Evolutionary conservation across 2,888 invertebrate species (phyloP), one percentile per base, ranked within the genome.

Genomic region (Pollenia amentaria): DNA sequence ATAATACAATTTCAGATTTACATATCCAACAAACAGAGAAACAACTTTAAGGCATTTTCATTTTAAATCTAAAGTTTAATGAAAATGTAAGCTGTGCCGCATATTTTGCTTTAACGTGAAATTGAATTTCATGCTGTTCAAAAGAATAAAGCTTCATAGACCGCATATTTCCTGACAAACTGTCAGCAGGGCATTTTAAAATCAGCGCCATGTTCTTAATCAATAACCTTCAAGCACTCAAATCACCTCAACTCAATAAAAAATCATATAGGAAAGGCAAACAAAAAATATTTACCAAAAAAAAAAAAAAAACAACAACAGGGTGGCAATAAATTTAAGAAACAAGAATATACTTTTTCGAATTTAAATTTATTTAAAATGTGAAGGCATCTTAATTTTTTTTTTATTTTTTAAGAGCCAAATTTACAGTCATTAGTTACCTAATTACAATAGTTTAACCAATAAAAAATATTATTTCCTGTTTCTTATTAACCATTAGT

Each of bases 51-150:
- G 44, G 44, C 64, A 46, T 57, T 21, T 57, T 57, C 18, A 51
- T 51, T 51, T 29, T 29, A 29, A 29, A 29, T 29, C 6, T 29
- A 6, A 29, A 29, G 29, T 57, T 46, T 18, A 67, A 29, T 46
- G 42, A 44, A 76, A 55, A 51, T 44, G 12, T 55, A 48, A 46
- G 57, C 14, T 48, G 38, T 21, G 69, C 48, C 69, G 69, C 67
- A 60, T 18, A 18, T 69, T 60, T 78, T 18, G 14, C 62, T 78
- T 62, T 40, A 60, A 69, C 42, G 11, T 60, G 72, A 67, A 73
- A 81, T 81, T 77, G 57, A 85, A 72, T 81, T 81, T 77, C 67
- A 77, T 77, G 85, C 64, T 44, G 64, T 80, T 76, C 62, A 69
- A 75, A 67, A 46, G 55, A 46, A 80, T 75, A 40, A 75, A 64